phyloP scores from a whole-genome alignment of 2,113 vertebrate genomes.

The Pristiophorus japonicus region DNA sequence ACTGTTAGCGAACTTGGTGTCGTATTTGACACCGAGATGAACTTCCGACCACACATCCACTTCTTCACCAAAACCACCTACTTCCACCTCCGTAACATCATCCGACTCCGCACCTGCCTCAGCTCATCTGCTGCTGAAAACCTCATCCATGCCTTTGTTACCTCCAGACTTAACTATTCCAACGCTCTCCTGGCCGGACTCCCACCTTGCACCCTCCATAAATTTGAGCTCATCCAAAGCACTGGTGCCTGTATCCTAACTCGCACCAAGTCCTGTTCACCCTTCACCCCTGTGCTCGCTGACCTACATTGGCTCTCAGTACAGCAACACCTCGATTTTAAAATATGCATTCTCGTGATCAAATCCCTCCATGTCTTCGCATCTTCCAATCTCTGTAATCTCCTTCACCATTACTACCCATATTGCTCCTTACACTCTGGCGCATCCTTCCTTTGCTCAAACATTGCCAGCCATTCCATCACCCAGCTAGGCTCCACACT shows the following conservation, averaged over 20 bases:
- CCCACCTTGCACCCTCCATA: no score
- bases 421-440: not conserved
- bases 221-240: no score
- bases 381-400: not conserved
- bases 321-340: no score
- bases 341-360: not conserved
- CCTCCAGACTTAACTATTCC: not conserved
- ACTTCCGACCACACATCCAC: not conserved
- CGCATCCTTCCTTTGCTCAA: not conserved
- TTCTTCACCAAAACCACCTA: not conserved
- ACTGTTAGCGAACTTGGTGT: not conserved
- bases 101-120: not conserved
- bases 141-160: not conserved
- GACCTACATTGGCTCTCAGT: no score
- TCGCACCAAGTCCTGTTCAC: no score
- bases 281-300: no score
- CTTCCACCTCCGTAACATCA: not conserved
- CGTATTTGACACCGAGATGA: not conserved
- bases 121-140: not conserved
- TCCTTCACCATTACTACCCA: not conserved
- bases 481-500: not conserved
- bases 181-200: not conserved
- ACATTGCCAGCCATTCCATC: not conserved
- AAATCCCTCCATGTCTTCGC: not conserved
- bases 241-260: no score